A percentile compares a stretch with the other conserved stretches of the same genome.
These are phyloP conservation scores for Zaprionus africanus DNA, from an alignment of 1,140 invertebrate genomes.

Conservation along the genomic window DNA sequence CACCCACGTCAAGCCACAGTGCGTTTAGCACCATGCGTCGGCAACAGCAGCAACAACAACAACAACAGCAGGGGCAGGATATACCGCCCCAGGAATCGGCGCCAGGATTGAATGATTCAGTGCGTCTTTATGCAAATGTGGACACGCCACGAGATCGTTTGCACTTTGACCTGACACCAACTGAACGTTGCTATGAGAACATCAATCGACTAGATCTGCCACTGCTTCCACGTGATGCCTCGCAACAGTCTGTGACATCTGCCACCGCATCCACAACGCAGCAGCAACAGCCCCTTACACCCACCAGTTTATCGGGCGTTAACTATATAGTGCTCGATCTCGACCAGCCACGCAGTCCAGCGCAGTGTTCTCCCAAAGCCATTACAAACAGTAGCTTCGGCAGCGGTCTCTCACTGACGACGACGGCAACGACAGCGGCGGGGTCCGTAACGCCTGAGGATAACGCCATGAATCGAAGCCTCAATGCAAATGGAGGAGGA, in stretches of 20 bases:
- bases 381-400: constrained; percentile 63
- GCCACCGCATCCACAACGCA: constrained; percentile 6
- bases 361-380: constrained; percentile 62
- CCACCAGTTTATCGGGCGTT: constrained; percentile 53
- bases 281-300: constrained; percentile 46
- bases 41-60: constrained; percentile 76
- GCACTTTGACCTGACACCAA: constrained; percentile 44
- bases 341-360: constrained; percentile 75
- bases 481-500: constrained; percentile 10
- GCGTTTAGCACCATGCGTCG: constrained; percentile 66
- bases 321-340: constrained; percentile 82
- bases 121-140: constrained; percentile 77
- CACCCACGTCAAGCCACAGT: constrained; percentile 61
- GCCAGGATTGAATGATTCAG: constrained; percentile 59
- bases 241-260: constrained; percentile 37
- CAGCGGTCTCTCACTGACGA: constrained; percentile 78
- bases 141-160: constrained; percentile 48
- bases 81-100: constrained; percentile 84
- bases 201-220: constrained; percentile 67
- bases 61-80: constrained; percentile 69
- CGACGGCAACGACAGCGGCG: constrained; percentile 30
- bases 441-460: constrained; percentile 51
- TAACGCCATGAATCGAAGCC: constrained; percentile 44
- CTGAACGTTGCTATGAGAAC: constrained; percentile 77
- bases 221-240: constrained; percentile 37